These are phyloP conservation scores for Augochlorella aurata DNA, from an alignment of 2,888 invertebrate genomes.

Conservation along the genomic window DNA sequence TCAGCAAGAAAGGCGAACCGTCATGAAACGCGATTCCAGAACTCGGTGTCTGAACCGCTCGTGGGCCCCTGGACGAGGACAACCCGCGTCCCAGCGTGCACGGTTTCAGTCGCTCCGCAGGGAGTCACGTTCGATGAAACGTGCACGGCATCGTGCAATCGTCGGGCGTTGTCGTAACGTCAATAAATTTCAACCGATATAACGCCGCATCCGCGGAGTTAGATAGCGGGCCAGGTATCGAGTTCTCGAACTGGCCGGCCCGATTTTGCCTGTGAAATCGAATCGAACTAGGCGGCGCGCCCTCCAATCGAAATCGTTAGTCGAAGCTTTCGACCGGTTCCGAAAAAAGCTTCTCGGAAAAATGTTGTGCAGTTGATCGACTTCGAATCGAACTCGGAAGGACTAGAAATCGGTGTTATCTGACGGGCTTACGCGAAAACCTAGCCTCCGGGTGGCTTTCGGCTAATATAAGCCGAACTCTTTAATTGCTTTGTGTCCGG, in stretches of 20 bases:
- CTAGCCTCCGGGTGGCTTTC: neutral
- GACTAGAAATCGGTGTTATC: neutral
- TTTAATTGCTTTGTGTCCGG: neutral
- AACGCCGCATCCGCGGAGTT: constrained; percentile 44
- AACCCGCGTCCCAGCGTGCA: constrained; percentile 50
- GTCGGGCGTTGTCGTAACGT: constrained; percentile 52
- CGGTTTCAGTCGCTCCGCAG: constrained; percentile 60
- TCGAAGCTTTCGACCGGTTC: neutral
- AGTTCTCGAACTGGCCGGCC: constrained; percentile 27
- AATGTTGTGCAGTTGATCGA: neutral
- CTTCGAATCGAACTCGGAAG: neutral
- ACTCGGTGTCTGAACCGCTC: constrained; percentile 42
- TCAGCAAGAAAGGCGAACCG: constrained; percentile 18
- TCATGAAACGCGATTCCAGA: neutral
- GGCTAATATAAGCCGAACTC: neutral
- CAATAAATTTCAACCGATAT: constrained; percentile 63
- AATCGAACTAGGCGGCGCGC: constrained; percentile 22
- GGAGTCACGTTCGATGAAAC: constrained; percentile 66
- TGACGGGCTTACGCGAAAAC: neutral
- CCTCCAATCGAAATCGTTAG: constrained; percentile 27
- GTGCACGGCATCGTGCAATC: constrained; percentile 61
- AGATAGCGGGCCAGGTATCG: constrained; percentile 41
- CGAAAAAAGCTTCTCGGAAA: neutral
- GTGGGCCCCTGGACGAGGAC: constrained; percentile 52
- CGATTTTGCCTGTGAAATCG: constrained; percentile 36